phyloP scores from a whole-genome alignment of 2,888 invertebrate genomes.

The Pollenia angustigena region DNA sequence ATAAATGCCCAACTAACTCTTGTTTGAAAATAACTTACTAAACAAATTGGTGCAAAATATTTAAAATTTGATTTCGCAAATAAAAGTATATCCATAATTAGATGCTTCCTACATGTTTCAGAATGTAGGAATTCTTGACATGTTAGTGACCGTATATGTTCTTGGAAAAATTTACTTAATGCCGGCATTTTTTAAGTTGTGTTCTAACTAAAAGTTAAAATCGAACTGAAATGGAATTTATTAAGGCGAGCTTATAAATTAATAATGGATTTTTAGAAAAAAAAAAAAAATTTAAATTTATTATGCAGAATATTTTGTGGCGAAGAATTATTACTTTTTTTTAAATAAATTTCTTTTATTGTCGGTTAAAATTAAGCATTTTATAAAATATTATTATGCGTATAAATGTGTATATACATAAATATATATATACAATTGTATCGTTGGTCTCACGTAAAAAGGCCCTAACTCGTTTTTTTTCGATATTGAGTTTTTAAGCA shows the following conservation, averaged over 20 bases:
- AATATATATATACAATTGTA: no score
- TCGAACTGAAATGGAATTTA: slow-evolving; percentile 24
- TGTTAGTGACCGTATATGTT: slow-evolving; percentile 64
- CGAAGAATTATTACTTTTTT: not conserved
- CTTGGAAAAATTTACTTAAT: slow-evolving; percentile 77
- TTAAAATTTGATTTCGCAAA: slow-evolving; percentile 75
- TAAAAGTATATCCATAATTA: slow-evolving; percentile 65
- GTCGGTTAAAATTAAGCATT: no score
- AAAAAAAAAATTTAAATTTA: not conserved
- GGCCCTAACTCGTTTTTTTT: no score
- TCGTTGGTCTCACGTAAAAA: no score
- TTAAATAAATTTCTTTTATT: no score
- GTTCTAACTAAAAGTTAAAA: slow-evolving; percentile 7
- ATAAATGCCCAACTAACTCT: not conserved
- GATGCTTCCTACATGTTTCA: slow-evolving; percentile 74
- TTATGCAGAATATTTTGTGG: not conserved
- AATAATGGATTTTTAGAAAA: no score
- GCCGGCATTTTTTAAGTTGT: slow-evolving; percentile 75
- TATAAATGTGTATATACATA: no score
- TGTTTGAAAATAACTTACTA: slow-evolving; percentile 73
- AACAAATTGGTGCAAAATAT: slow-evolving; percentile 77
- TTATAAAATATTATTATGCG: no score
- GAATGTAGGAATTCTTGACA: slow-evolving; percentile 78
- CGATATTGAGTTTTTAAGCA: no score
- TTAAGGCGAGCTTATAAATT: slow-evolving; percentile 6